Percentiles rank a stretch among this genome's conserved stretches.
Conservation (phyloP, 2,113 vertebrate species). For the Solenodon paradoxus region DNA sequence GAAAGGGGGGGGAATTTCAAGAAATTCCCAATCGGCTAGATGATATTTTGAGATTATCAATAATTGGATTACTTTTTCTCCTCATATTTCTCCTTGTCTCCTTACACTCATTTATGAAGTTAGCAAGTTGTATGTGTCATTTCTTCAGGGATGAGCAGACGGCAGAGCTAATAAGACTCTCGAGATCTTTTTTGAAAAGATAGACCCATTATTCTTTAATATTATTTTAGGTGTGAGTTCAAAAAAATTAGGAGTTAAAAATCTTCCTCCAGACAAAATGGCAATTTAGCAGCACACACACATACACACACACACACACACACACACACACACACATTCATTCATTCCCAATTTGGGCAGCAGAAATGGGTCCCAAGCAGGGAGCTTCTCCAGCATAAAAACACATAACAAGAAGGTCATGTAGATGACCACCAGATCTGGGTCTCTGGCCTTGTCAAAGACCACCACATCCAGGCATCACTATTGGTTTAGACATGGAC, state of each 20-base stretch:
- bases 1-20: background rate
- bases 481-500: background rate
- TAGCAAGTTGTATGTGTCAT: background rate
- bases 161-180: background rate
- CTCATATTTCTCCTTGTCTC: background rate
- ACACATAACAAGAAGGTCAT: background rate
- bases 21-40: background rate
- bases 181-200: background rate
- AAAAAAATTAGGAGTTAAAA: background rate
- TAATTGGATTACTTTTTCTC: background rate
- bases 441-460: background rate
- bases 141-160: background rate
- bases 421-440: background rate
- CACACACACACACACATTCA: background rate
- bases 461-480: background rate
- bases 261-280: background rate
- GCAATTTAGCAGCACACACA: background rate
- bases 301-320: background rate
- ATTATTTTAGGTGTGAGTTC: background rate
- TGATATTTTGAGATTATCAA: constrained; percentile 11
- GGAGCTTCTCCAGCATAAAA: background rate
- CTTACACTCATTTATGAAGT: constrained; percentile 8
- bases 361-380: background rate
- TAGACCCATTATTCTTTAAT: background rate
- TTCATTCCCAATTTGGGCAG: background rate